Evolutionary conservation across 2,113 vertebrate genomes (phyloP).

Genomic region (Entelurus aequoreus): DNA sequence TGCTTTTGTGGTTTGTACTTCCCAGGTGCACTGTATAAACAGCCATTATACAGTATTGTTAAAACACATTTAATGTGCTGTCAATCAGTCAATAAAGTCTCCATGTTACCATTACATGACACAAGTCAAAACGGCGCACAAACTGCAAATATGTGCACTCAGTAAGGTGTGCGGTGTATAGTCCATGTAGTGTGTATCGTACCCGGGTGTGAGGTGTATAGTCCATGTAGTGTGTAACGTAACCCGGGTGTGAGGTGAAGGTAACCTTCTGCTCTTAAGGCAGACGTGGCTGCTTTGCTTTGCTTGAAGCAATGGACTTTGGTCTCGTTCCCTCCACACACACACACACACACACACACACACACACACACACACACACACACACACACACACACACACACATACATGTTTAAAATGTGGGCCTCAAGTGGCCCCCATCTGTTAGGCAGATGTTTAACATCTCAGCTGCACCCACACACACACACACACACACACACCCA

Average conservation of each 20-base stretch:
- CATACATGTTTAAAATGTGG: neutral
- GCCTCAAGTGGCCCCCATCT: constrained; percentile 47
- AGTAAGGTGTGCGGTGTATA: neutral
- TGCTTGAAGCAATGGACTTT: constrained; percentile 9
- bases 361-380: constrained; percentile 9
- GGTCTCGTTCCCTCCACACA: neutral
- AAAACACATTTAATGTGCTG: too few relatives aligned
- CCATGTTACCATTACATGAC: too few relatives aligned
- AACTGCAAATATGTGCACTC: too few relatives aligned
- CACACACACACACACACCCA: constrained; percentile 17
- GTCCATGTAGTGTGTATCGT: constrained; percentile 10
- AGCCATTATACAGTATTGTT: too few relatives aligned
- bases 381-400: constrained; percentile 8
- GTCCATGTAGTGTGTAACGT: constrained; percentile 8
- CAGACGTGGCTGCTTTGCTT: constrained; percentile 24
- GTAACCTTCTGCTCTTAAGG: constrained; percentile 37
- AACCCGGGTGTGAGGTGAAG: constrained; percentile 26
- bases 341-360: constrained; percentile 7
- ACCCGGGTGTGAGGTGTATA: neutral
- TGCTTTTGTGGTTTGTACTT: too few relatives aligned
- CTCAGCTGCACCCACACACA: constrained; percentile 17
- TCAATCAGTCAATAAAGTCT: too few relatives aligned
- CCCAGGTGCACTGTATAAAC: too few relatives aligned
- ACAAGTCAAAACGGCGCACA: too few relatives aligned
- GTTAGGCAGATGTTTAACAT: constrained; percentile 53